Percentiles rank a stretch among this genome's conserved stretches.
Evolutionary conservation across 1,140 invertebrate species (phyloP).

Genomic region (Scylla paramamosain): DNA sequence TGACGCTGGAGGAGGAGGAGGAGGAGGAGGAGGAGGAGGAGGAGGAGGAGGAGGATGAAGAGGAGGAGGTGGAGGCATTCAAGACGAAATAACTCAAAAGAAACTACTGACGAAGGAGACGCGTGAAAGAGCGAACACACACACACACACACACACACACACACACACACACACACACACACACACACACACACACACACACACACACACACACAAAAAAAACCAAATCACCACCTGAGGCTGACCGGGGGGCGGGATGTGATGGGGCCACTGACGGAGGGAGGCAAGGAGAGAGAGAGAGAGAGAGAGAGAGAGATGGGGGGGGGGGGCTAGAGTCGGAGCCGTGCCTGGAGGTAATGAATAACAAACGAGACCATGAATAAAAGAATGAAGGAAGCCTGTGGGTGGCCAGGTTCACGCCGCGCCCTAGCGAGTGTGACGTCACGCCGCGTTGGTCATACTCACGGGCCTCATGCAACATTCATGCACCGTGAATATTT

Average conservation of each 20-base stretch:
- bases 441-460: slow-evolving; percentile 51
- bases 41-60: slow-evolving; percentile 27
- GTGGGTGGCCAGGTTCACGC: slow-evolving; percentile 63
- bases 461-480: slow-evolving; percentile 31
- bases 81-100: too few relatives aligned
- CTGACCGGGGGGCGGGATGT: not conserved
- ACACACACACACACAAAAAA: slow-evolving; percentile 29
- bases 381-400: slow-evolving; percentile 54
- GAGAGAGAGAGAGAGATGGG: not conserved
- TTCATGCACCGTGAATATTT: slow-evolving; percentile 56
- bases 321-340: not conserved
- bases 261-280: not conserved
- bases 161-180: slow-evolving; percentile 29
- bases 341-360: slow-evolving; percentile 40
- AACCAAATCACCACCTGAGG: not conserved
- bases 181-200: not conserved
- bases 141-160: slow-evolving; percentile 26
- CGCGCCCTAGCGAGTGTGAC: slow-evolving; percentile 25
- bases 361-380: slow-evolving; percentile 58
- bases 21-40: not conserved
- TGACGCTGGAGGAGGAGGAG: not conserved
- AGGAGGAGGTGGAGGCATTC: not conserved
- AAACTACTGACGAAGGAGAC: not conserved
- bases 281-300: not conserved
- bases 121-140: not conserved